These are phyloP conservation scores for Discoglossus pictus DNA, from an alignment of 2,797 vertebrate species.

Conservation along the genomic window DNA sequence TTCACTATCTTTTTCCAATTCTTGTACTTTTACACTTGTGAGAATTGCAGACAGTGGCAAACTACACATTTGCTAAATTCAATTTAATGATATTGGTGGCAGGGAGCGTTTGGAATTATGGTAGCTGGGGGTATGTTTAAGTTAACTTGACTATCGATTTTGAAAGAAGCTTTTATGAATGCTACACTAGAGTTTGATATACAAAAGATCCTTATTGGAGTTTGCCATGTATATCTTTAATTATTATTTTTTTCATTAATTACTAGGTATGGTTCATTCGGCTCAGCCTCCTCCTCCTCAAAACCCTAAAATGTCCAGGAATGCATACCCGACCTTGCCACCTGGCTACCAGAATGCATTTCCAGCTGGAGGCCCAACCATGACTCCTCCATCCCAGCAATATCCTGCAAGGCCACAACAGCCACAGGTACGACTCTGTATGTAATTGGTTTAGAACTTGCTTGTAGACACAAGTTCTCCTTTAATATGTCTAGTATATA, in stretches of 20 bases:
- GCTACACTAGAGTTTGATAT: too few species aligned
- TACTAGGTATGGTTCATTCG: slow-evolving; percentile 43
- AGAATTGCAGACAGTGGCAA: too few species aligned
- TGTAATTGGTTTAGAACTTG: background rate
- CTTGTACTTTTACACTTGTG: too few species aligned
- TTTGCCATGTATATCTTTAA: slow-evolving; percentile 19
- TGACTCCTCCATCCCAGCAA: slow-evolving; percentile 74
- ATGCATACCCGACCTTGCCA: slow-evolving; percentile 83
- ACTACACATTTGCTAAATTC: too few species aligned
- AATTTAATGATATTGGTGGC: too few species aligned
- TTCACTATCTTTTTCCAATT: too few species aligned
- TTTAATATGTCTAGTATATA: too few species aligned
- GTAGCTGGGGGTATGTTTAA: too few species aligned
- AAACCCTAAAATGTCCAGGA: slow-evolving; percentile 73
- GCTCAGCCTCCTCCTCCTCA: slow-evolving; percentile 63
- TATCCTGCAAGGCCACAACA: slow-evolving; percentile 77
- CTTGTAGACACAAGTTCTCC: too few species aligned
- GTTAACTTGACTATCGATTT: too few species aligned
- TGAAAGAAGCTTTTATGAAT: too few species aligned
- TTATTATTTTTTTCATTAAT: background rate
- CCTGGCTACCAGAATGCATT: slow-evolving; percentile 85
- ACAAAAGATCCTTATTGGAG: slow-evolving; percentile 21
- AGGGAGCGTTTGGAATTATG: too few species aligned
- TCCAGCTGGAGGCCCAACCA: slow-evolving; percentile 62
- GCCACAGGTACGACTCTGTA: slow-evolving; percentile 75